phyloP scores from a whole-genome alignment of 2,797 vertebrate species.

The Anolis apletophallus region DNA sequence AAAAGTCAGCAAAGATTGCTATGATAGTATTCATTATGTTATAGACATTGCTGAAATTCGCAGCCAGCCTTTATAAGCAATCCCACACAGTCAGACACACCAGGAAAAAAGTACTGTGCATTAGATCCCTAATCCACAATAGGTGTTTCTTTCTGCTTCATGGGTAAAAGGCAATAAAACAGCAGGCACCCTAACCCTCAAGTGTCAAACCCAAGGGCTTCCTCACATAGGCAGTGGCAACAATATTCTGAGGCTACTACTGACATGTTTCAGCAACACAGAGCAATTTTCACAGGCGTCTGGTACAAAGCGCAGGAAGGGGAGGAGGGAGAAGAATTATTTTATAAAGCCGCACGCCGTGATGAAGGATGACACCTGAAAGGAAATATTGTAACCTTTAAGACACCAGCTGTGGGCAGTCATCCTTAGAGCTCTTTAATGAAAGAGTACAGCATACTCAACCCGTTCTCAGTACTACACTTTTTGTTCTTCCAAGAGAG shows the following conservation, averaged over 20 bases:
- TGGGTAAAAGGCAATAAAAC: conserved; percentile 9
- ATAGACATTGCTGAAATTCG: not conserved
- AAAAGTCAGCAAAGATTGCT: not conserved
- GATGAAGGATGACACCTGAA: conserved; percentile 15
- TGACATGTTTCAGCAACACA: conserved; percentile 10
- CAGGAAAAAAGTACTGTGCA: not conserved
- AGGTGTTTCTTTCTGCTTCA: not conserved
- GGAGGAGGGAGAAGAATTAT: not conserved
- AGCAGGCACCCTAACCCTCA: not conserved
- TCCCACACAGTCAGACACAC: not conserved
- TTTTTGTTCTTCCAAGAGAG: not conserved
- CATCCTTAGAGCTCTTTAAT: conserved; percentile 23
- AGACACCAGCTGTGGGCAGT: not conserved
- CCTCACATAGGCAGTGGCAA: not conserved
- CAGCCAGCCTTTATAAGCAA: not conserved
- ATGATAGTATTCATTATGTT: not conserved
- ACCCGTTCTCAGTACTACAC: not conserved
- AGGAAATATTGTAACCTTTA: conserved; percentile 29
- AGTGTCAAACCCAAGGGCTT: not conserved
- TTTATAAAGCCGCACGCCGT: not conserved
- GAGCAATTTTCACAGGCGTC: conserved; percentile 4
- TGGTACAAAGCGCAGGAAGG: conserved; percentile 1
- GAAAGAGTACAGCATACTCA: conserved; percentile 3
- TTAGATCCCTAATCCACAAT: not conserved
- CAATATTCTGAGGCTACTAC: not conserved